Percentiles rank a stretch among this genome's conserved stretches.
These are phyloP conservation scores for Albula goreensis DNA, from an alignment of 2,113 vertebrate species.

Conservation along the genomic window DNA sequence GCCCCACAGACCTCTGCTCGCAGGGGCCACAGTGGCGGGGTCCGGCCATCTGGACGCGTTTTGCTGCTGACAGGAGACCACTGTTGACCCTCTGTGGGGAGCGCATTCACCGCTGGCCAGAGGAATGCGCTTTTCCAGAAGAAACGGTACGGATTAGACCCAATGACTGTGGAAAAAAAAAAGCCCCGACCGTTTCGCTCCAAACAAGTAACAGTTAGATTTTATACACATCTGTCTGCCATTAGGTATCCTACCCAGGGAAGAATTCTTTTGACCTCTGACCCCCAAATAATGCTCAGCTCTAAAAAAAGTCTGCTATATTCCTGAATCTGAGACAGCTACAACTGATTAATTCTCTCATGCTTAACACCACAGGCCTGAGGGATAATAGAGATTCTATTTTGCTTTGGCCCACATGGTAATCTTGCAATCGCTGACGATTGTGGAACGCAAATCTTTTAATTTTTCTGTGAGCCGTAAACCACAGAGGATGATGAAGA, in stretches of 20 bases:
- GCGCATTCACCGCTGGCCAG: slow-evolving; percentile 49
- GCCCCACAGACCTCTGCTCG: not conserved
- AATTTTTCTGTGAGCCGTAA: slow-evolving; percentile 18
- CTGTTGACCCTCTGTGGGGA: slow-evolving; percentile 48
- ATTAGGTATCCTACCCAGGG: slow-evolving; percentile 45
- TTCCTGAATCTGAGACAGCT: slow-evolving; percentile 17
- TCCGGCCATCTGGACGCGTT: slow-evolving; percentile 65
- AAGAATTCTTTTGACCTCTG: slow-evolving; percentile 60
- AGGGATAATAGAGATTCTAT: slow-evolving; percentile 14
- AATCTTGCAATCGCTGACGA: slow-evolving; percentile 4
- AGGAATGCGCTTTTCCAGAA: slow-evolving; percentile 55
- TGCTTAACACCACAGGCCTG: slow-evolving; percentile 9
- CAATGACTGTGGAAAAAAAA: slow-evolving; percentile 34
- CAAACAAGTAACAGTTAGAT: slow-evolving; percentile 49
- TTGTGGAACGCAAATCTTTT: slow-evolving; percentile 30
- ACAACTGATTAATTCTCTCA: slow-evolving; percentile 23
- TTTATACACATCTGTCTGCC: slow-evolving; percentile 71
- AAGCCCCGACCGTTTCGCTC: slow-evolving; percentile 52
- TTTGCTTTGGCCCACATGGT: slow-evolving; percentile 14
- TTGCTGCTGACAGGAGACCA: slow-evolving; percentile 54
- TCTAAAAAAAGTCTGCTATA: slow-evolving; percentile 4
- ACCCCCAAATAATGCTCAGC: slow-evolving; percentile 46
- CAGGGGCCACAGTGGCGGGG: slow-evolving; percentile 44
- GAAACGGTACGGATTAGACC: slow-evolving; percentile 46
- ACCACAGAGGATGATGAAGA: slow-evolving; percentile 1